Conservation (phyloP, 1,140 invertebrate species). For the Archegozetes longisetosus region DNA sequence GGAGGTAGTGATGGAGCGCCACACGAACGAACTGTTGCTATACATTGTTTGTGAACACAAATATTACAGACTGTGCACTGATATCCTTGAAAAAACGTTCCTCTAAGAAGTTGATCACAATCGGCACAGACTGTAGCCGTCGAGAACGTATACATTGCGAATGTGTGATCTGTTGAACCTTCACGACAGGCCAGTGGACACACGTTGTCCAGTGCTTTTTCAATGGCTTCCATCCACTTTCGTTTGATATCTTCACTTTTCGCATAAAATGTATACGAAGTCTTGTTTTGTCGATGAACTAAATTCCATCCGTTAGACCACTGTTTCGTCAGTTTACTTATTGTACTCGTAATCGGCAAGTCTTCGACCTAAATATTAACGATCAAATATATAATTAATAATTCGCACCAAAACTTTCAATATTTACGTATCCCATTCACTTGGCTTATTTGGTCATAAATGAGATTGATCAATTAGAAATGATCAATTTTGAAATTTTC, state of each 20-base stretch:
- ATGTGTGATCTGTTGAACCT: slow-evolving; percentile 55
- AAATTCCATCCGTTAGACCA: slow-evolving; percentile 68
- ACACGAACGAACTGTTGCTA: slow-evolving; percentile 22
- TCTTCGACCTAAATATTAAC: slow-evolving; percentile 4
- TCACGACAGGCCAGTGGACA: slow-evolving; percentile 54
- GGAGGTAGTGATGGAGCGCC: slow-evolving; percentile 17
- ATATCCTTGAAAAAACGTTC: slow-evolving; percentile 52
- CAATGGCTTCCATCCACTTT: slow-evolving; percentile 80
- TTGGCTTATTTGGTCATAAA: too few relatives aligned
- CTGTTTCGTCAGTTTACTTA: slow-evolving; percentile 25
- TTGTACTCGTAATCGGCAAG: neutral
- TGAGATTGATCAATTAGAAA: too few relatives aligned
- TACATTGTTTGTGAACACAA: slow-evolving; percentile 25
- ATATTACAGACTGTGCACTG: slow-evolving; percentile 26
- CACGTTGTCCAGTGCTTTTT: slow-evolving; percentile 82
- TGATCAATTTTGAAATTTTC: too few relatives aligned
- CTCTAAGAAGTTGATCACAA: slow-evolving; percentile 75
- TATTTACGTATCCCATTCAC: too few relatives aligned
- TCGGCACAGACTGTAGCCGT: slow-evolving; percentile 58
- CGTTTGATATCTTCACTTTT: slow-evolving; percentile 68
- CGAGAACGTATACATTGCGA: slow-evolving; percentile 69
- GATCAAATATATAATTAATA: neutral
- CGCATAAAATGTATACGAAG: slow-evolving; percentile 74
- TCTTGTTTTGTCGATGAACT: slow-evolving; percentile 59
- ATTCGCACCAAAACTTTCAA: neutral